Base-by-base conservation (phyloP, 2,113 vertebrate species). In the Plectropomus leopardus region DNA sequence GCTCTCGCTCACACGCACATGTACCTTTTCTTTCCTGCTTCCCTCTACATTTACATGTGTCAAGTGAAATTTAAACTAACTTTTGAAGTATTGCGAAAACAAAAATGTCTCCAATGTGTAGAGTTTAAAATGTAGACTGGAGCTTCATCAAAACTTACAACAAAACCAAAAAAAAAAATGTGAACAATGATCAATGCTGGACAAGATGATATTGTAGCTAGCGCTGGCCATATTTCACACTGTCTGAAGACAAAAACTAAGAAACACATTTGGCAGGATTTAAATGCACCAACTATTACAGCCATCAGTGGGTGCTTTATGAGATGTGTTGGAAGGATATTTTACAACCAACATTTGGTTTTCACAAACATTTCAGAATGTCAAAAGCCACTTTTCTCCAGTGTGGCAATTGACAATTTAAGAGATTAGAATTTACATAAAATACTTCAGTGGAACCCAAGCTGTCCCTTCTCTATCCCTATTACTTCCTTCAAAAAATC, bases 341-440 rank as follows among this genome's bases (percentile, higher is more conserved):
- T 61, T 66, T 45, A 61, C 23, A 55, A 42, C 21, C 15, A 72
- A 30, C 69, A 68, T 67, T 58, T 72, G 58, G 64, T 40, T 44
- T 17, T 47, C 28, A 34, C 14, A 76, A 32, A 59, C 50, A 83
- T 70, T 78, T 78, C 11, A 40, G 32, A 55, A 63, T 58, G 50
- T 64, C 70, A 60, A 72, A 66, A 64, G 40, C 10, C 48, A 36
- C 44, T 64, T 36, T 69, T 67, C 32, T 58, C 30, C 58, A 28
- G 23, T 40, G 45, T 76, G 47, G 78, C 28, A 63, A 66, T 7
- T 19, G n/a, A 23, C 53, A 78, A 58, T 70, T 55, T 74, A 11
- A 68, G 57, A 82, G 32, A 68, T 58, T 36, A 30, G 17, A 71
- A 76, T 76, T 79, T 60, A 69, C 26, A 67, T 57, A 21, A 81